phyloP scores from a whole-genome alignment of 2,888 invertebrate species.

The Scaptomyza polygonia region DNA sequence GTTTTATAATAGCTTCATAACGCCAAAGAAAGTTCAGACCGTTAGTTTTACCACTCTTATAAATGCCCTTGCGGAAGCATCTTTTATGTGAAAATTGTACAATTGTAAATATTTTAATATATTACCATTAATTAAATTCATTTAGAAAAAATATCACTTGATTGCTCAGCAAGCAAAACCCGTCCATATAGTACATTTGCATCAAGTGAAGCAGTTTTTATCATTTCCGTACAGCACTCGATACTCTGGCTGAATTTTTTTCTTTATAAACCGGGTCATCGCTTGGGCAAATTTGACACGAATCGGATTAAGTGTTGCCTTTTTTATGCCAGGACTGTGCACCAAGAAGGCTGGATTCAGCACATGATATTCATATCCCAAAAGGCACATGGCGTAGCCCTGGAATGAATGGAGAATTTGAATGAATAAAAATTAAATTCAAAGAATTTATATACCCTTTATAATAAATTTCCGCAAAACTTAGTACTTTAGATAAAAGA shows the following conservation, averaged over 20 bases:
- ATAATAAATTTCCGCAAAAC: too few species aligned
- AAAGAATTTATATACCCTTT: too few species aligned
- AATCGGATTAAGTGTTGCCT: constrained; percentile 86
- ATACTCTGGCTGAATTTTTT: constrained; percentile 91
- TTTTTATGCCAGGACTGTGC: constrained; percentile 95
- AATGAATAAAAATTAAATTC: too few species aligned
- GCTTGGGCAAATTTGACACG: constrained; percentile 85
- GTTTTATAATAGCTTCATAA: constrained; percentile 15
- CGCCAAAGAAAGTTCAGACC: background rate
- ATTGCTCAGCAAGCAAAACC: constrained; percentile 8
- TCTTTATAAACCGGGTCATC: constrained; percentile 86
- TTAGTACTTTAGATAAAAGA: too few species aligned
- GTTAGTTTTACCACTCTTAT: background rate
- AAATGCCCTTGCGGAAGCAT: background rate
- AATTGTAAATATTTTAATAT: too few species aligned
- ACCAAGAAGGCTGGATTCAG: constrained; percentile 94
- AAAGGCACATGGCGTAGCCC: constrained; percentile 94
- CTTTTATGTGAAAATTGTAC: background rate
- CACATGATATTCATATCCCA: constrained; percentile 95
- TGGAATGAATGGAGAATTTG: constrained; percentile 73
- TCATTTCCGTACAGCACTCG: constrained; percentile 90
- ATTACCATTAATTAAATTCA: background rate
- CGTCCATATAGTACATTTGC: too few species aligned
- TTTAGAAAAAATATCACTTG: constrained; percentile 31
- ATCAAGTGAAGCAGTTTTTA: constrained; percentile 86